Conservation (phyloP, 2,888 invertebrate genomes). For the Neocrepidodera transversa region DNA sequence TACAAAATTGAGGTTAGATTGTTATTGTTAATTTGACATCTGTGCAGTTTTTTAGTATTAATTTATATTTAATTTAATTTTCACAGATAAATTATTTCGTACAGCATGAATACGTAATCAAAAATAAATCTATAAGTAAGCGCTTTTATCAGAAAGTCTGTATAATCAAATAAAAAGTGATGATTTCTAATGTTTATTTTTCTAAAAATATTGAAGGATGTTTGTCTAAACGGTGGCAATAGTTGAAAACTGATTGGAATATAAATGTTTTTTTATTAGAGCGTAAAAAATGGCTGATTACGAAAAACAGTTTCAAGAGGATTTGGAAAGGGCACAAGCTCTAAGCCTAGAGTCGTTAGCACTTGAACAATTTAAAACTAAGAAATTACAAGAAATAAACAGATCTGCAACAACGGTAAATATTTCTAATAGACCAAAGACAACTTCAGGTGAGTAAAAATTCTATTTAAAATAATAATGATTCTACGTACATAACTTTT, state of each 20-base stretch:
- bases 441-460: slow-evolving; percentile 47
- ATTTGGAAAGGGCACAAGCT: slow-evolving; percentile 87
- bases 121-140: neutral
- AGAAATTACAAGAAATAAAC: slow-evolving; percentile 60
- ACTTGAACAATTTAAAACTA: slow-evolving; percentile 81
- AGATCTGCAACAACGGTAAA: slow-evolving; percentile 36
- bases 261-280: neutral
- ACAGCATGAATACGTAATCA: slow-evolving; percentile 19
- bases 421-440: slow-evolving; percentile 38
- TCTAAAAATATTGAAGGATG: neutral
- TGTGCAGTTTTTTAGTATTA: slow-evolving; percentile 26
- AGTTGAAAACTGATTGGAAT: neutral
- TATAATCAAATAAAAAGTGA: neutral
- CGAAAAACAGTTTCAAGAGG: slow-evolving; percentile 84
- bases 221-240: neutral
- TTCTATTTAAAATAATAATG: neutral
- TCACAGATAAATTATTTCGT: slow-evolving; percentile 5
- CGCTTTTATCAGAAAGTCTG: neutral
- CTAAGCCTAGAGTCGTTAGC: slow-evolving; percentile 86
- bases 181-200: neutral
- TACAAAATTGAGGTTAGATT: slow-evolving; percentile 28
- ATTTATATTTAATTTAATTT: slow-evolving; percentile 20
- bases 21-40: slow-evolving; percentile 32
- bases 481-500: slow-evolving; percentile 29
- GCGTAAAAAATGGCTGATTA: slow-evolving; percentile 64